Evolutionary conservation across 2,113 vertebrate genomes (phyloP).

Genomic region (Rhinichthys klamathensis): DNA sequence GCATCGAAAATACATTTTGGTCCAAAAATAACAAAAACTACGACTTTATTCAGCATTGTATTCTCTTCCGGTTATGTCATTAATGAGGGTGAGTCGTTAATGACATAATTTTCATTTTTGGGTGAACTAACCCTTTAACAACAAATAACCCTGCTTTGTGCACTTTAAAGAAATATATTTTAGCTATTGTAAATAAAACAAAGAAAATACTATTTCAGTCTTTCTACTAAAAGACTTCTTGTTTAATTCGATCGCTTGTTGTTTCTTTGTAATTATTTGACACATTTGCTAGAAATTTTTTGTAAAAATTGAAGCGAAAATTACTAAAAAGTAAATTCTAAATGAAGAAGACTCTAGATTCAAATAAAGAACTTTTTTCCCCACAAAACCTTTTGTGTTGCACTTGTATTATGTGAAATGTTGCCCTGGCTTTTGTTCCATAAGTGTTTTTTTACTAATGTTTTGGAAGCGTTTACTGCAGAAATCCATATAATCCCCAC

Average conservation of each 20-base stretch:
- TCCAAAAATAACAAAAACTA: too few species aligned
- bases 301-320: not conserved
- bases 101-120: too few species aligned
- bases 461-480: not conserved
- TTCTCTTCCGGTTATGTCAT: too few species aligned
- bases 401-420: not conserved
- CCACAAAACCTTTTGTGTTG: not conserved
- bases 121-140: too few species aligned
- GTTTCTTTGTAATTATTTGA: not conserved
- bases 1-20: too few species aligned
- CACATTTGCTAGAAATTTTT: not conserved
- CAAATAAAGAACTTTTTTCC: not conserved
- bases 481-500: conserved; percentile 2
- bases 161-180: too few species aligned
- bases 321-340: not conserved
- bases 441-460: not conserved
- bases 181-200: too few species aligned
- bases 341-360: not conserved
- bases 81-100: too few species aligned
- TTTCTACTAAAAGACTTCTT: not conserved
- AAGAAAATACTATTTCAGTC: not conserved
- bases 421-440: not conserved
- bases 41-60: too few species aligned
- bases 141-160: too few species aligned
- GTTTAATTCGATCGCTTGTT: not conserved